phyloP scores from a whole-genome alignment of 2,113 vertebrate species.

The Mungos mungo region DNA sequence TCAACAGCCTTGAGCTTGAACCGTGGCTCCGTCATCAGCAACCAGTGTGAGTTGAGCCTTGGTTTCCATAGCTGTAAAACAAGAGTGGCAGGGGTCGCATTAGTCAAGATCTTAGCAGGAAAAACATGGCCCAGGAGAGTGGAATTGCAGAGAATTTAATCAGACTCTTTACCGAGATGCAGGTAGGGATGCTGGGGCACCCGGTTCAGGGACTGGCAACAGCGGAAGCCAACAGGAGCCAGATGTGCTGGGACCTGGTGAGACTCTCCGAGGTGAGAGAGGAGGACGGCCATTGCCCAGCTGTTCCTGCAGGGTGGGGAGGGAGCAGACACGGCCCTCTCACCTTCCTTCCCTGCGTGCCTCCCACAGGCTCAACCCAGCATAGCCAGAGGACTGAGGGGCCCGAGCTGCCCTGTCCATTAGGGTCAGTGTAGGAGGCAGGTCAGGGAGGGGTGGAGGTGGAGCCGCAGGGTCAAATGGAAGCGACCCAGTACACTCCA shows the following conservation, averaged over 20 bases:
- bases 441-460: neutral
- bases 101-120: neutral
- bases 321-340: accelerated
- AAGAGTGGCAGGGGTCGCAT: accelerated
- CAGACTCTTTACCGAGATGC: neutral
- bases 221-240: neutral
- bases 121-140: neutral
- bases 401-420: neutral
- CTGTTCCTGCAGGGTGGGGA: accelerated
- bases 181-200: too few relatives aligned
- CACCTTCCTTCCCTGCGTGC: neutral
- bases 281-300: too few relatives aligned
- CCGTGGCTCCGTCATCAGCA: neutral
- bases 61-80: neutral
- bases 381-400: neutral
- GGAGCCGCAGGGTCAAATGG: neutral
- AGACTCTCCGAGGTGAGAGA: neutral
- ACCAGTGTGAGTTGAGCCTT: neutral
- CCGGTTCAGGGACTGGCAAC: neutral
- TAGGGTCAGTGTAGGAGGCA: neutral
- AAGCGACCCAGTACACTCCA: neutral
- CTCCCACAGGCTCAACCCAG: neutral
- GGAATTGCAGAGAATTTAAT: neutral
- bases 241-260: neutral
- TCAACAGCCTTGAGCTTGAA: neutral